Percentiles rank a stretch among this genome's conserved stretches.
Conservation (phyloP, 1,140 invertebrate genomes). For the Zaprionus capensis region DNA sequence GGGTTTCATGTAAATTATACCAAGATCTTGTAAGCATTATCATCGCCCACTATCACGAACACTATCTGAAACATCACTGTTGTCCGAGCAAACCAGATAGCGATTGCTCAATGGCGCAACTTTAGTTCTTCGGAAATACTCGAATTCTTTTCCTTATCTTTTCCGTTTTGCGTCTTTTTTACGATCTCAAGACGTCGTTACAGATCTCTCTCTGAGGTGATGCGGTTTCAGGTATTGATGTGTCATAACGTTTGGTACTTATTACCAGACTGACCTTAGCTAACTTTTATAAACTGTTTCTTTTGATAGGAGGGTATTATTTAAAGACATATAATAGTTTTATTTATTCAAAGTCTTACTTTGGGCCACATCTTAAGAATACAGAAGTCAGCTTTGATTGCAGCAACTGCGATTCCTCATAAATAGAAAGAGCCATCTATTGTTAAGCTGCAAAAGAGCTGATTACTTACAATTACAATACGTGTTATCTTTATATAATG, state of each 20-base stretch:
- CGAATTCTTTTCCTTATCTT: not conserved
- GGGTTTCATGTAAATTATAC: slow-evolving; percentile 11
- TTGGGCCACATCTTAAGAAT: too few relatives aligned
- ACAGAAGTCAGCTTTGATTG: too few relatives aligned
- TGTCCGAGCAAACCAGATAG: slow-evolving; percentile 14
- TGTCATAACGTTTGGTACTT: not conserved
- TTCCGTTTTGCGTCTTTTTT: not conserved
- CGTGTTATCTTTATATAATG: too few relatives aligned
- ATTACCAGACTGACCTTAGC: not conserved
- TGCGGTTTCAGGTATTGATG: not conserved
- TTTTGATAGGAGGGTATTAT: too few relatives aligned
- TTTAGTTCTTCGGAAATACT: slow-evolving; percentile 16
- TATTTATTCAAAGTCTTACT: too few relatives aligned
- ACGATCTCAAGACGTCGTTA: not conserved
- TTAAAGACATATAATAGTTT: too few relatives aligned
- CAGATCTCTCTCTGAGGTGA: not conserved
- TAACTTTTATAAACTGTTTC: not conserved
- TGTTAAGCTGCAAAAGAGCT: too few relatives aligned
- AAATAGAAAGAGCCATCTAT: too few relatives aligned
- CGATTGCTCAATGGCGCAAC: slow-evolving; percentile 17
- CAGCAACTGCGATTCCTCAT: too few relatives aligned
- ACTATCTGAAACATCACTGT: slow-evolving; percentile 10
- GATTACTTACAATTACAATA: too few relatives aligned
- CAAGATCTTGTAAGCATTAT: slow-evolving; percentile 3
- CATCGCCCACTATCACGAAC: not conserved